Evolutionary conservation across 2,113 vertebrate species (phyloP), one percentile per base, ranked within the genome.

Genomic region (Pycnonotus jocosus): DNA sequence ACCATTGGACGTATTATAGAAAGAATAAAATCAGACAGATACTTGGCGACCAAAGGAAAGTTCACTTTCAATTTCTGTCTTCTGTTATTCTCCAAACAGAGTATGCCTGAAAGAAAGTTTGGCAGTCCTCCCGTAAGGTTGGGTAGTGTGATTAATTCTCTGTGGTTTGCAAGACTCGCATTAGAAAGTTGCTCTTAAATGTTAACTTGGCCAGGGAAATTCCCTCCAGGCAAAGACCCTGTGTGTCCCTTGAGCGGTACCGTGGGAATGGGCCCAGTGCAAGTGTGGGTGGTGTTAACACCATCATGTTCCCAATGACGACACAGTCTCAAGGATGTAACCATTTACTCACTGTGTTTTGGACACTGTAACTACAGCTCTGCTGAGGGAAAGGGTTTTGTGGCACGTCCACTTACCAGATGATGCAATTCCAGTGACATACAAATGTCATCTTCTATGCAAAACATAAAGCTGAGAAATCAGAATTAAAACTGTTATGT

Each of bases 301-400:
- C 90, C 79, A 9, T 58, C 47, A 0, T 69, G 56, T 79, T 95
- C 94, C 91, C 93, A 82, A 2, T 25, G 11, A 54, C 5, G 6
- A 57, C 69, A 65, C 45, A 0, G 76, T 57, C 95, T 85, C 73
- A 58, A 40, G 79, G 76, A 85, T 51, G 4, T 77, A 88, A 83
- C 94, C 74, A 35, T 88, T 92, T 85, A 60, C 66, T 74, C 56
- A n/a, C 69, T 85, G 5, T 95, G 91, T 95, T 95, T 96, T 96
- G 93, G 96, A 92, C 91, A 87, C 91, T 82, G 96, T 95, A 94
- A 92, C 93, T 95, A 85, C 78, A 82, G 91, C 86, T 94, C 71
- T 38, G 85, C 71, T 70, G 54, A 72, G 70, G 70, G 54, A 88
- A 72, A 54, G 58, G 35, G 24, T 8, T 92, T 61, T 87, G 78